A percentile compares a stretch with the other conserved stretches of the same genome.
phyloP scores from a whole-genome alignment of 2,797 vertebrate genomes.

The Cuniculus paca region DNA sequence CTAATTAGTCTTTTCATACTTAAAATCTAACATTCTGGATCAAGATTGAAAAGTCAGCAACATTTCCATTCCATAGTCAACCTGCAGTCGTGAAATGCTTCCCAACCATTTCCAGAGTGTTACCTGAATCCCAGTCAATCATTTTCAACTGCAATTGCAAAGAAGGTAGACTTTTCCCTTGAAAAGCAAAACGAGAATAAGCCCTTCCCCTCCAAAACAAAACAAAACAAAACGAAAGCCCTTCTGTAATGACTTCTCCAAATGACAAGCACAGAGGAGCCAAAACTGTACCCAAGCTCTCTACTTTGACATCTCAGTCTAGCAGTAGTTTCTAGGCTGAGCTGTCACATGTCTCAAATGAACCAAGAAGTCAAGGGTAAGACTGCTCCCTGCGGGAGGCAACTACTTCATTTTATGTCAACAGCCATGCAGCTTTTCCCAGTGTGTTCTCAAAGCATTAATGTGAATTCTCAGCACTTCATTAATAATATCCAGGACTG shows the following conservation, averaged over 20 bases:
- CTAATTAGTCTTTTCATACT: neutral
- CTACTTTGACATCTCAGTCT: neutral
- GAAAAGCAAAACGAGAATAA: neutral
- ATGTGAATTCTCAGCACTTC: neutral
- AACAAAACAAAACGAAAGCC: neutral
- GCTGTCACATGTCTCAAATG: neutral
- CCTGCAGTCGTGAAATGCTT: neutral
- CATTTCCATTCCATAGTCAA: neutral
- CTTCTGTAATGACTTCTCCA: neutral
- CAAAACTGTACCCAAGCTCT: neutral
- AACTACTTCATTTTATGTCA: neutral
- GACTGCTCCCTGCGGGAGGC: neutral
- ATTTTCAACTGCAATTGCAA: neutral
- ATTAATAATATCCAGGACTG: neutral
- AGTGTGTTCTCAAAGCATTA: neutral
- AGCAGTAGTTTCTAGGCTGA: neutral
- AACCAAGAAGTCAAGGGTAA: neutral
- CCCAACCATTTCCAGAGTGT: neutral
- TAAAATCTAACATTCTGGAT: slow-evolving; percentile 23
- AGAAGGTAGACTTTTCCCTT: neutral
- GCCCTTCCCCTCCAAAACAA: neutral
- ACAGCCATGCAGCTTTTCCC: neutral
- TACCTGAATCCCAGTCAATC: neutral
- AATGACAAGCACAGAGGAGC: neutral
- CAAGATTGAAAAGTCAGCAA: slow-evolving; percentile 32